Base-by-base conservation (phyloP, 2,888 invertebrate species). In the Platycheirus albimanus region DNA sequence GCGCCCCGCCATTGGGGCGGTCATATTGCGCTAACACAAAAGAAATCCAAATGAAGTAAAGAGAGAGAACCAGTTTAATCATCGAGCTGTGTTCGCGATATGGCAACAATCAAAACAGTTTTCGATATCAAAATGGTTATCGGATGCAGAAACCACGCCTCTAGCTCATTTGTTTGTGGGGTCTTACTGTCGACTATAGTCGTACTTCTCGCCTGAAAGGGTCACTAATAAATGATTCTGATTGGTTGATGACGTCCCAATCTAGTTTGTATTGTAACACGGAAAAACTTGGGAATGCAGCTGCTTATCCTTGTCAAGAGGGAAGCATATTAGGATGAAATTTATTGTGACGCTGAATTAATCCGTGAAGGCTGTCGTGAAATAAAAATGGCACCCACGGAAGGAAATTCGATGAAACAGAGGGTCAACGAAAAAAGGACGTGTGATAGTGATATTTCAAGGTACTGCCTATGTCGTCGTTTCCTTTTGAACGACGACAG, bases 331-430 rank as follows among this genome's bases (percentile, higher is more conserved):
- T 7, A 24, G 70, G 43, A 61, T 63, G 30, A 69, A 83, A 77
- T 78, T 78, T 69, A 83, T 83, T 83, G 78, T 78, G 69, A 78
- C 71, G 72, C 72, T 69, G 43, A 87, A 90, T 90, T 88, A 89
- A 89, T 90, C 88, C 90, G 90, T 90, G 90, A 90, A 90, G 90
- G 90, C 90, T 89, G 88, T 87, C 87, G 74, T 63, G 72, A 69
- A 74, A 83, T 83, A 83, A 78, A 83, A 83, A 83, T 83, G 83
- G 83, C 83, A 83, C 83, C 83, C 83, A 83, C 83, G 54, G 83
- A 83, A 83, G 83, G 83, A 78, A 64, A 64, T 75, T 41, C 38
- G 13, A 15, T 19, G 49, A 30, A 28, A 30, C n/a, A n/a, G n/a
- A 30, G 43, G 17, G 38, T 15, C 8, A 36, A 56, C 17, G 5